These are phyloP conservation scores for Phrixothrix hirtus DNA, from an alignment of 2,888 invertebrate species.

Conservation along the genomic window DNA sequence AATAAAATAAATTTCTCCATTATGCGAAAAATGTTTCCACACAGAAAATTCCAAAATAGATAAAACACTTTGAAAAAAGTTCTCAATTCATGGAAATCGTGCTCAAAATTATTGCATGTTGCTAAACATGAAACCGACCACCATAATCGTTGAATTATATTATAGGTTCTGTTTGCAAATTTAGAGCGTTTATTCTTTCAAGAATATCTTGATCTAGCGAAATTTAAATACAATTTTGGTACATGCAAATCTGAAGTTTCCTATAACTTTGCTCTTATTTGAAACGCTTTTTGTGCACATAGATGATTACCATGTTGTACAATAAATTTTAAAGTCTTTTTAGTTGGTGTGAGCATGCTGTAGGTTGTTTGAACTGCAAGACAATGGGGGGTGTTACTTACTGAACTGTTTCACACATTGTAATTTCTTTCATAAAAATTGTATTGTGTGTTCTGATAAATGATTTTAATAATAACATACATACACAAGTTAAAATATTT, in stretches of 20 bases:
- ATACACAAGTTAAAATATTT: too few species aligned
- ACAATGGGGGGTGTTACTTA: constrained; percentile 50
- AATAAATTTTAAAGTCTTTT: constrained; percentile 46
- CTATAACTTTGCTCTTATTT: constrained; percentile 36
- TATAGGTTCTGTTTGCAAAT: constrained; percentile 46
- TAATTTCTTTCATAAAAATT: too few species aligned
- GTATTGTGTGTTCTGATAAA: too few species aligned
- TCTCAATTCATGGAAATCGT: too few species aligned
- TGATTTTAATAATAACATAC: too few species aligned
- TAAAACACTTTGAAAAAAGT: too few species aligned
- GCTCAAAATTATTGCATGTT: too few species aligned
- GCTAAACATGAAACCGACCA: too few species aligned
- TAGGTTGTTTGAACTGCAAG: constrained; percentile 31
- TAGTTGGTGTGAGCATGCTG: constrained; percentile 39
- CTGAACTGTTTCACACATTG: constrained; percentile 13
- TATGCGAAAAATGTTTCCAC: too few species aligned
- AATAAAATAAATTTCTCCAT: too few species aligned
- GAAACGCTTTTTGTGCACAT: constrained; percentile 48
- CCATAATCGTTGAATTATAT: constrained; percentile 28
- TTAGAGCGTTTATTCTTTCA: constrained; percentile 34
- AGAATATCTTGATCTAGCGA: constrained; percentile 43
- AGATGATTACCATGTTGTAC: constrained; percentile 43
- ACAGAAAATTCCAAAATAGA: too few species aligned
- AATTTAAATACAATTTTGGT: constrained; percentile 54
- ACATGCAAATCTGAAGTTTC: constrained; percentile 51